Percentiles rank a stretch among this genome's conserved stretches.
Evolutionary conservation across 2,797 vertebrate genomes (phyloP).

Genomic region (Gambelia wislizenii): DNA sequence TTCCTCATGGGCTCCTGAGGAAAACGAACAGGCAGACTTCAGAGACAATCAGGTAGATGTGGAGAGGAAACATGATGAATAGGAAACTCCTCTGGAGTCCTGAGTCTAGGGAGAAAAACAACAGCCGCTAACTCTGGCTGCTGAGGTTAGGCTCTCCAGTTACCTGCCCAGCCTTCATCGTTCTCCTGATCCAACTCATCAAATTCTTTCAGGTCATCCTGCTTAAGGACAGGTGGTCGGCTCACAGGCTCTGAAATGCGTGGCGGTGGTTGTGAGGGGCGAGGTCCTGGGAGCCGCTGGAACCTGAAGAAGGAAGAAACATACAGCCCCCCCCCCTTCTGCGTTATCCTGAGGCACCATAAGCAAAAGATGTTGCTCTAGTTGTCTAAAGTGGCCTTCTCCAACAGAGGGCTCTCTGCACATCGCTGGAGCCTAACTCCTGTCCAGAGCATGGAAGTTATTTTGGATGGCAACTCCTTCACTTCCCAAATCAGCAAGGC

Average conservation of each 20-base stretch:
- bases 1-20: slow-evolving; percentile 92
- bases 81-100: neutral
- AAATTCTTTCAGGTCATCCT: slow-evolving; percentile 93
- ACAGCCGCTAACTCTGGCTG: neutral
- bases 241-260: slow-evolving; percentile 86
- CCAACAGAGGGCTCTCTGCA: no score
- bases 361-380: neutral
- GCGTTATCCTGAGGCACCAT: neutral
- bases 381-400: no score
- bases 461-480: no score
- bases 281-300: slow-evolving; percentile 82
- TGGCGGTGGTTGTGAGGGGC: slow-evolving; percentile 78
- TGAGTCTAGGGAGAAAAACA: neutral
- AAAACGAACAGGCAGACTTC: neutral
- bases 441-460: no score
- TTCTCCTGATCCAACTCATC: slow-evolving; percentile 92
- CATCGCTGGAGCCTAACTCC: no score
- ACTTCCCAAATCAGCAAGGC: no score
- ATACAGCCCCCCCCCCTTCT: neutral
- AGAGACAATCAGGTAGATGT: neutral
- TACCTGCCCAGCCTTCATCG: slow-evolving; percentile 96
- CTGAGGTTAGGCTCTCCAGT: neutral
- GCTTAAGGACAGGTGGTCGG: slow-evolving; percentile 93
- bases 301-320: slow-evolving; percentile 78
- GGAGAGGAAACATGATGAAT: neutral